Evolutionary conservation across 2,888 invertebrate genomes (phyloP).

Genomic region (Hetaerina titia): DNA sequence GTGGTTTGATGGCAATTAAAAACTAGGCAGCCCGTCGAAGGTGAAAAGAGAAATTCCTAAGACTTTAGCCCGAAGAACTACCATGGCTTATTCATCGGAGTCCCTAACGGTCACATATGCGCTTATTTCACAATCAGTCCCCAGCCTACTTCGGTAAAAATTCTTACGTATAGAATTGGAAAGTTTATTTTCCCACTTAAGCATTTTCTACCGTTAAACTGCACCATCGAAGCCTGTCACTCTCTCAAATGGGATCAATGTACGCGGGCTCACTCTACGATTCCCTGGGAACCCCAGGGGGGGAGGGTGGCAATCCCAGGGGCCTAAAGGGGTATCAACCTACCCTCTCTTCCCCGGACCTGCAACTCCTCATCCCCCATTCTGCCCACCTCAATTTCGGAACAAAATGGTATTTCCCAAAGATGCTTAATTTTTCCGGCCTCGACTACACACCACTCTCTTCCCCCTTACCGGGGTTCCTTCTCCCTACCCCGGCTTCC

Average conservation of each 20-base stretch:
- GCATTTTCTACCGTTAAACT: too few species aligned
- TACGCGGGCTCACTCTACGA: background rate
- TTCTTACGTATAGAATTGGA: too few species aligned
- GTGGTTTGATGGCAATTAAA: too few species aligned
- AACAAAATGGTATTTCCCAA: background rate
- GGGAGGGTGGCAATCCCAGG: background rate
- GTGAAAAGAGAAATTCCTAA: too few species aligned
- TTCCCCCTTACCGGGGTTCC: background rate
- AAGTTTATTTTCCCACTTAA: too few species aligned
- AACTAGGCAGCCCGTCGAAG: too few species aligned
- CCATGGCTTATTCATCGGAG: too few species aligned
- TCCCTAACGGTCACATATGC: too few species aligned
- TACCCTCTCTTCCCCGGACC: background rate
- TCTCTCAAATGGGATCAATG: background rate
- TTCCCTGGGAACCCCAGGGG: background rate
- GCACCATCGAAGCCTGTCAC: too few species aligned
- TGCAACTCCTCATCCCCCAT: background rate
- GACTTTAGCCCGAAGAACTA: too few species aligned
- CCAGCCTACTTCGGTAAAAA: too few species aligned
- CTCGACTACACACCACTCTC: background rate
- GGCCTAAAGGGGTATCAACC: background rate
- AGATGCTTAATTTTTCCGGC: slow-evolving; percentile 2
- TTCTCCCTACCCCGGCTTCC: background rate
- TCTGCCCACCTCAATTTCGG: background rate
- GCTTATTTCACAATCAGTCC: too few species aligned